Evolutionary conservation across 2,888 invertebrate species (phyloP), one percentile per base, ranked within the genome.

Genomic region (Himalopsyche kuldschensis): DNA sequence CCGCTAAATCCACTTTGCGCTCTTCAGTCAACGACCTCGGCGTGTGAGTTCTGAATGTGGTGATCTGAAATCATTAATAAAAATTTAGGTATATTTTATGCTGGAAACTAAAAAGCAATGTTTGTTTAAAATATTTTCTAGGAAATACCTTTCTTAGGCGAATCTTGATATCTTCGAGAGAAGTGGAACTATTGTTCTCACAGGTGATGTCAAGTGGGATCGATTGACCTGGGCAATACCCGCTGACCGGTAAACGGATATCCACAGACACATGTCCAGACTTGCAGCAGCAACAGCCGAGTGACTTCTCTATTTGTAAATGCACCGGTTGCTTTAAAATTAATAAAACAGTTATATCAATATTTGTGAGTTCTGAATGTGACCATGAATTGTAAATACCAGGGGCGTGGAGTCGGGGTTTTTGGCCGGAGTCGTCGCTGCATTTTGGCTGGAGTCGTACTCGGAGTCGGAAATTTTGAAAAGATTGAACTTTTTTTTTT

Each of bases 261-360:
- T 94, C 93, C 55, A 96, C 92, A 0, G 93, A 92, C 47, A 97
- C 89, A 0, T 96, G 95, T 0, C 95, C 94, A 0, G 95, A 95
- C 5, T 93, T 93, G 88, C 96, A 96, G 88, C 96, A 96, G 86
- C 95, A 94, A 88, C 96, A 96, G 87, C 96, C 95, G 88, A 96
- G 95, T 0, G 94, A 93, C 89, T 96, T 96, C 87, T 94, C 94
- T 87, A 95, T 91, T 88, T 95, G 94, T 87, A 94, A 91, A 84
- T 93, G 93, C 17, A 94, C 92, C 5, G 94, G 94, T 88, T 95
- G 93, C 94, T 95, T 30, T 81, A 78, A 35, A 35, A 41, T 15
- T 31, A 32, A 76, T 15, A 30, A 31, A 30, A 30, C 10, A n/a
- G n/a, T n/a, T n/a, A n/a, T n/a, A n/a, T n/a, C n/a, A n/a, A n/a